A percentile compares a stretch with the other conserved stretches of the same genome.
Conservation (phyloP, 2,113 vertebrate species). For the Lethenteron camtschaticum region DNA sequence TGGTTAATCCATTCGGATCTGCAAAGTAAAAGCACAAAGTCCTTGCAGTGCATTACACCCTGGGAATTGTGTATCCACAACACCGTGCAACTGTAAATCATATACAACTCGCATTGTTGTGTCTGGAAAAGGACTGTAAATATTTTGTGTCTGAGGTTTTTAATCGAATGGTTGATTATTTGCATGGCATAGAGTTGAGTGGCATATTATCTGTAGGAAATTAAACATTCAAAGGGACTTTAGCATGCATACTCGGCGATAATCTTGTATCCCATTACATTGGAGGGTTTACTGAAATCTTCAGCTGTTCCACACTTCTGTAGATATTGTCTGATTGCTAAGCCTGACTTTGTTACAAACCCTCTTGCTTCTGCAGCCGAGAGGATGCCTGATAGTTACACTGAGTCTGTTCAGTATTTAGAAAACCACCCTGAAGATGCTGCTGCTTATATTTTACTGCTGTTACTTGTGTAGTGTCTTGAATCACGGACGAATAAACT, state of each 20-base stretch:
- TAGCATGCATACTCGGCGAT: conserved; percentile 10
- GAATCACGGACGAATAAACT: too few species aligned
- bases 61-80: conserved; percentile 9
- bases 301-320: conserved; percentile 11
- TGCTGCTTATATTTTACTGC: background rate
- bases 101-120: conserved; percentile 10
- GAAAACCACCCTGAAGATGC: conserved; percentile 10
- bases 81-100: conserved; percentile 9
- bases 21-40: too few species aligned
- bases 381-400: conserved; percentile 9
- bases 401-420: conserved; percentile 8
- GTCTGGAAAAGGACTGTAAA: conserved; percentile 9
- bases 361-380: conserved; percentile 8
- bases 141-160: conserved; percentile 8
- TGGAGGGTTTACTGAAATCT: conserved; percentile 12
- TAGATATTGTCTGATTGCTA: conserved; percentile 10
- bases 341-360: background rate
- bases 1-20: too few species aligned
- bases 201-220: conserved; percentile 8
- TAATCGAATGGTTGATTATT: conserved; percentile 7
- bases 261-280: conserved; percentile 12
- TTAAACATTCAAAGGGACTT: conserved; percentile 9
- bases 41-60: conserved; percentile 9
- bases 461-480: too few species aligned
- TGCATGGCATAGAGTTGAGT: conserved; percentile 10